Evolutionary conservation across 2,888 invertebrate species (phyloP), one percentile per base, ranked within the genome.

Genomic region (Sipunculus nudus): DNA sequence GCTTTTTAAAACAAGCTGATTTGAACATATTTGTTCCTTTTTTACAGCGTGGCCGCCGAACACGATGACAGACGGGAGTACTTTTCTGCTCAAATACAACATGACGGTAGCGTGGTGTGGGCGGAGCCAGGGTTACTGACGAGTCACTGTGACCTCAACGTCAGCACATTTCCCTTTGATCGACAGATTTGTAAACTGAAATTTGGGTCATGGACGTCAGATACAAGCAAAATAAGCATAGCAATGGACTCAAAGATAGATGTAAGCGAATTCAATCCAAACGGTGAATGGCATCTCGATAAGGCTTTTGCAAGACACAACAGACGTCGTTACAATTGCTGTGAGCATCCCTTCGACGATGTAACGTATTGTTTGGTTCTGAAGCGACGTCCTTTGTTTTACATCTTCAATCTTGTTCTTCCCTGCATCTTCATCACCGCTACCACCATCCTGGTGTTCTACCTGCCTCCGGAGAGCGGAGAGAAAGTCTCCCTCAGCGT

Each of bases 141-240:
- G n/a, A n/a, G n/a, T n/a, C n/a, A n/a, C n/a, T n/a, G n/a, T n/a
- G n/a, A n/a, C n/a, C n/a, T n/a, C n/a, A n/a, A n/a, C n/a, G n/a
- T n/a, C n/a, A n/a, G n/a, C n/a, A n/a, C n/a, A n/a, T n/a, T n/a
- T n/a, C n/a, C n/a, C n/a, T n/a, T n/a, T n/a, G n/a, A n/a, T n/a
- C n/a, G n/a, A 46, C 61, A 61, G 39, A 26, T 23, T 13, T 61
- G 61, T 47, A 13, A 13, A 2, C 49, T 57, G 25, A 50, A 35
- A 16, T 58, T 53, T 26, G 57, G 57, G 3, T 57, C 57, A 4
- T 57, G 57, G 57, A 43, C 53, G 21, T 59, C 21, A 25, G 95
- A 95, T 85, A 94, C 66, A 16, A 60, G 70, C 3, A 77, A 79
- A 54, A 48, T 81, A 16, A 47, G 25, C 13, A 10, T n/a, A 4